These are phyloP conservation scores for Gisinianus flammeolus DNA, from an alignment of 2,888 invertebrate species.

Conservation along the genomic window DNA sequence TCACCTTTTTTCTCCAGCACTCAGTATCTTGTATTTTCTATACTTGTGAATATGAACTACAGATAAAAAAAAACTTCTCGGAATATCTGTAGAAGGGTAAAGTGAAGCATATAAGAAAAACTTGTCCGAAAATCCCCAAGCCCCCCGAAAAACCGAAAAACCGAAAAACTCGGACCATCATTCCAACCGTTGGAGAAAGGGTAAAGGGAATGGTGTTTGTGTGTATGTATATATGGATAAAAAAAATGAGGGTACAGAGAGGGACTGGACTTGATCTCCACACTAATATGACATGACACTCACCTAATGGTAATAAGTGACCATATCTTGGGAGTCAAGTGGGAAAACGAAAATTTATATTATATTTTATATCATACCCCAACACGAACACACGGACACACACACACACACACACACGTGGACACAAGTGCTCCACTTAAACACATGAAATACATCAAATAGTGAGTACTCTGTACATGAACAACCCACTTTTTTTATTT, in stretches of 20 bases:
- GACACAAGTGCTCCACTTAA: not conserved
- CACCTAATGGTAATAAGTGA: conserved; percentile 20
- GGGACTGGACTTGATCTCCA: conserved; percentile 1
- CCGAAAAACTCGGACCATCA: not conserved
- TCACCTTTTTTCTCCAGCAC: conserved; percentile 1
- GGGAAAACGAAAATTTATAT: not conserved
- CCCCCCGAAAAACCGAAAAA: not conserved
- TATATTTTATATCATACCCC: not conserved
- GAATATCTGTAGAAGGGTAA: not conserved
- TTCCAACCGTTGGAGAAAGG: no score
- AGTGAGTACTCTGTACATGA: not conserved
- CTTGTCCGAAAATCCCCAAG: no score
- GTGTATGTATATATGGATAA: not conserved
- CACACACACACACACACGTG: no score
- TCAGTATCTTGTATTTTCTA: not conserved
- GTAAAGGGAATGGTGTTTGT: not conserved
- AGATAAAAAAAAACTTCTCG: not conserved
- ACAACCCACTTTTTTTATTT: no score
- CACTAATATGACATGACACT: conserved; percentile 30
- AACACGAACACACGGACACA: no score
- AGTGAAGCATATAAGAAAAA: not conserved
- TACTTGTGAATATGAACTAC: not conserved
- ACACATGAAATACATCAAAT: not conserved
- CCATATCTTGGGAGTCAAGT: not conserved
- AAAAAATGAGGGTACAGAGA: conserved; percentile 8